Percentiles rank a stretch among this genome's conserved stretches.
These are phyloP conservation scores for Eunapius fragilis DNA, from an alignment of 37 sponge, comb jelly and placozoan species.

Conservation along the genomic window DNA sequence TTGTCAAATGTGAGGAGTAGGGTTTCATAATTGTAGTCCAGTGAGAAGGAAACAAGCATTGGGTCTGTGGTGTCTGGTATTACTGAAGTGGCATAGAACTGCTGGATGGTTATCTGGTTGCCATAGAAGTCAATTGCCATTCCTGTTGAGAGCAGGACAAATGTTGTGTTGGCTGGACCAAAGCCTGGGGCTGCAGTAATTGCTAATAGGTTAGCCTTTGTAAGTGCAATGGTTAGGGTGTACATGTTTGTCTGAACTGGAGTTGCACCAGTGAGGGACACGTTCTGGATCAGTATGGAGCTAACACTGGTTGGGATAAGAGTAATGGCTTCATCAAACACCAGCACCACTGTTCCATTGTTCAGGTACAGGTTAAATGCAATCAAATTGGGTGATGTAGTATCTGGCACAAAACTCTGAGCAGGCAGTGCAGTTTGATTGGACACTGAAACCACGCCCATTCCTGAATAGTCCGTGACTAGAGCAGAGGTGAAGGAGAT, in stretches of 20 bases:
- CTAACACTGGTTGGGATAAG: conserved; percentile 43
- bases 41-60: conserved; percentile 42
- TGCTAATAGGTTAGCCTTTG: conserved; percentile 58
- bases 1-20: conserved; percentile 75
- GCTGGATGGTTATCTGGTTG: conserved; percentile 53
- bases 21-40: conserved; percentile 55
- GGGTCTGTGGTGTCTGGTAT: conserved; percentile 57
- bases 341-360: conserved; percentile 50
- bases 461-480: conserved; percentile 62
- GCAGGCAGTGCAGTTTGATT: conserved; percentile 5
- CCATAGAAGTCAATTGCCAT: conserved; percentile 65
- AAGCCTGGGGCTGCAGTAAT: conserved; percentile 65
- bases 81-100: conserved; percentile 21
- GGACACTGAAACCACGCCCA: conserved; percentile 7
- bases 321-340: conserved; percentile 80
- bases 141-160: conserved; percentile 33
- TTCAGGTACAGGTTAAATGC: conserved; percentile 57
- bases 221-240: conserved; percentile 46
- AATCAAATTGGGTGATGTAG: conserved; percentile 36
- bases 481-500: conserved; percentile 55
- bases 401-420: conserved; percentile 33
- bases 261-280: conserved; percentile 39
- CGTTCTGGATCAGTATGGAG: conserved; percentile 47
- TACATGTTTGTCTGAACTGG: conserved; percentile 36
- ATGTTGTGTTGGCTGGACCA: conserved; percentile 65